Percentiles rank a stretch among this genome's conserved stretches.
Evolutionary conservation across 2,888 invertebrate species (phyloP).

Genomic region (Sphecodes monilicornis): DNA sequence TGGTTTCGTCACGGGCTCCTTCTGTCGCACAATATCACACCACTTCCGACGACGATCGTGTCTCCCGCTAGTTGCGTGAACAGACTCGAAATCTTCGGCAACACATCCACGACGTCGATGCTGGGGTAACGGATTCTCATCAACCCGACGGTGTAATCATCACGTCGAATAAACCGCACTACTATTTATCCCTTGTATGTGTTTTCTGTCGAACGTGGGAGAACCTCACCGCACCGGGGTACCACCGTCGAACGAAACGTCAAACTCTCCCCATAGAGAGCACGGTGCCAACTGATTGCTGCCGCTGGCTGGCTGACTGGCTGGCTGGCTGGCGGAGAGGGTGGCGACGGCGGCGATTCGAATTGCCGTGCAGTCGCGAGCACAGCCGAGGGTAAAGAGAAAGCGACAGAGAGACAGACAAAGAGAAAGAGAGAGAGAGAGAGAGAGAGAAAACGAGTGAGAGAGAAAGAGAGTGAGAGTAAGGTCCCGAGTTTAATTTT

Average conservation of each 20-base stretch:
- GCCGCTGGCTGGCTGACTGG: conserved; percentile 16
- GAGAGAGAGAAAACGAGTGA: too few relatives aligned
- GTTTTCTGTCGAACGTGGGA: background rate
- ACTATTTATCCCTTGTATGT: conserved; percentile 1
- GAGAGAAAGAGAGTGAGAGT: background rate
- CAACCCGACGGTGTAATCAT: conserved; percentile 35
- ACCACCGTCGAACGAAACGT: conserved; percentile 39
- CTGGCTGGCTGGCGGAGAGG: conserved; percentile 4
- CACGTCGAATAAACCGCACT: background rate
- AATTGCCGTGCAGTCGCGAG: conserved; percentile 43
- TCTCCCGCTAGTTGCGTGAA: background rate
- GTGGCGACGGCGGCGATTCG: conserved; percentile 54
- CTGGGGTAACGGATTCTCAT: conserved; percentile 1
- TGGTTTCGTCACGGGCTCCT: conserved; percentile 16
- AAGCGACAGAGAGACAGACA: background rate
- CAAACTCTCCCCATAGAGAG: conserved; percentile 43
- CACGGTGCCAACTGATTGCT: conserved; percentile 51
- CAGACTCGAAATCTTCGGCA: background rate
- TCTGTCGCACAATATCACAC: conserved; percentile 29
- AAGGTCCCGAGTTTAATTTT: conserved; percentile 30
- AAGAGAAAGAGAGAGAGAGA: background rate
- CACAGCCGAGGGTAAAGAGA: background rate
- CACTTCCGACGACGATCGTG: conserved; percentile 2
- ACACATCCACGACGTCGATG: conserved; percentile 11
- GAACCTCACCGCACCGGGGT: conserved; percentile 17